Evolutionary conservation across 64 coral and sea anemone species (phyloP), one percentile per base, ranked within the genome.

Genomic region (Actinia equina): DNA sequence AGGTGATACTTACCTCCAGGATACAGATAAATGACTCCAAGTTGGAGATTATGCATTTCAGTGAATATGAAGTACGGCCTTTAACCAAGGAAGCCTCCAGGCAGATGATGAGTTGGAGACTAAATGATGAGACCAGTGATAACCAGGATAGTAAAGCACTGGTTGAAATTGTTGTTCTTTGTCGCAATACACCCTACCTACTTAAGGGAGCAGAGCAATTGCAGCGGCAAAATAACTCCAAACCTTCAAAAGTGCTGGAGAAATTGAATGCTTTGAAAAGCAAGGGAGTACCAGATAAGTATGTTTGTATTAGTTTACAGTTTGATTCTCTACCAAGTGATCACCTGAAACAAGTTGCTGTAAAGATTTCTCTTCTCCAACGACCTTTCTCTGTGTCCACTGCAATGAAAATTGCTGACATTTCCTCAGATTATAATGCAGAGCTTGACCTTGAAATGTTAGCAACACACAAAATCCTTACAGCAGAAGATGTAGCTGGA

Each of bases 1-100:
- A 89, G 26, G 23, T 89, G 44, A n/a, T 89, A 49, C 59, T 89
- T 22, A 89, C 88, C 15, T 89, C 88, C 12, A 69, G 62, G 15
- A 60, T 17, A 18, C 27, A 69, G 43, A 52, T 84, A 42, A n/a
- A 74, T 1, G 88, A 67, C n/a, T 20, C 58, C 10, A 27, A 5
- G 10, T 26, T 85, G 16, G 37, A 59, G 23, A 0, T 15, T 23
- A n/a, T 13, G 15, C 7, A 53, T 45, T 17, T 89, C 44, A 44
- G 8, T 17, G 80, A 89, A 43, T 52, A 89, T 26, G 13, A 42
- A 16, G 59, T 89, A 6, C 11, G 71, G 44, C 57, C 58, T 26
- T 82, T 82, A 44, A 51, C 14, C 43, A 10, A 67, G 37, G 22
- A 71, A 19, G 57, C 5, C 4, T 89, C 88, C 61, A 37, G 16